These are phyloP conservation scores for Blomia tropicalis DNA, from an alignment of 2,888 invertebrate genomes.

Conservation along the genomic window DNA sequence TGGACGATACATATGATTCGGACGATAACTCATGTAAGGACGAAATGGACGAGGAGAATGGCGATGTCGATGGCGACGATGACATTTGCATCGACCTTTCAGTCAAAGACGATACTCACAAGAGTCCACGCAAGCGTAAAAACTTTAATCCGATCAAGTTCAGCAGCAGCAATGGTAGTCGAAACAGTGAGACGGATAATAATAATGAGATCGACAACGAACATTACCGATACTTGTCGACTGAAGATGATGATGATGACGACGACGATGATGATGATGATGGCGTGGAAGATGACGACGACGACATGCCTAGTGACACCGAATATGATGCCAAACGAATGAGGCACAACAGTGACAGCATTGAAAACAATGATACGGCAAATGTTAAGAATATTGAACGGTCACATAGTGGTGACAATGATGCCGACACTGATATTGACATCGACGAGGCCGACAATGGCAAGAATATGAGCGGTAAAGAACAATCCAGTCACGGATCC, in stretches of 20 bases:
- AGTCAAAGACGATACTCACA: slow-evolving; percentile 33
- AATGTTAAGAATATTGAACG: not conserved
- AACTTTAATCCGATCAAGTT: slow-evolving; percentile 70
- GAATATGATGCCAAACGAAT: not conserved
- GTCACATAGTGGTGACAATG: not conserved
- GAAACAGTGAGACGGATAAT: not conserved
- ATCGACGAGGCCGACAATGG: not conserved
- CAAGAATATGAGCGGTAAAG: not conserved
- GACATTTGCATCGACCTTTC: slow-evolving; percentile 17
- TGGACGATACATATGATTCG: not conserved
- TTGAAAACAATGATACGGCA: not conserved
- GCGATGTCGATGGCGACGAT: slow-evolving; percentile 9
- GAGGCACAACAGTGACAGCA: not conserved
- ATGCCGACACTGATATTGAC: slow-evolving; percentile 9
- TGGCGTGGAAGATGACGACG: slow-evolving; percentile 8
- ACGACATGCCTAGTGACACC: not conserved
- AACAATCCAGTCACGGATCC: not conserved
- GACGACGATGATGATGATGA: not conserved
- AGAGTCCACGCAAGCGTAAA: slow-evolving; percentile 67
- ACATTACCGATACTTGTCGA: slow-evolving; percentile 4
- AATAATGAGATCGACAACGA: not conserved
- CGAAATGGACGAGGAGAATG: not conserved
- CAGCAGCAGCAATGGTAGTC: slow-evolving; percentile 22
- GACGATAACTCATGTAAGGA: not conserved
- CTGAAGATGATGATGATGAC: slow-evolving; percentile 11